Percentiles rank a stretch among this genome's conserved stretches.
Conservation (phyloP, 2,888 invertebrate genomes). For the Agrotis segetum region DNA sequence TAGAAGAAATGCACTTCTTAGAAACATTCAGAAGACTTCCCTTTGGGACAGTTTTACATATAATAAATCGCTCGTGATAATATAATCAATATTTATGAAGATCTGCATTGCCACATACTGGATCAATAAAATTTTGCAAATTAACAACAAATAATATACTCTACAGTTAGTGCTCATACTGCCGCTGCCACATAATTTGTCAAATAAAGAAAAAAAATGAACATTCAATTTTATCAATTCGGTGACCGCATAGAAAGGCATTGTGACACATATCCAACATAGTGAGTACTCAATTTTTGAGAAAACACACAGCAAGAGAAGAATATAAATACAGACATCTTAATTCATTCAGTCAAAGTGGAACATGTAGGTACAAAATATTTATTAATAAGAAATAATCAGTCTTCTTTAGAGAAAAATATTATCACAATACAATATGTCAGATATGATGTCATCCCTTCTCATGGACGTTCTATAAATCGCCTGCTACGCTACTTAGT, state of each 20-base stretch:
- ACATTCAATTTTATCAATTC: constrained; percentile 81
- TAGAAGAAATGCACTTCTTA: constrained; percentile 97
- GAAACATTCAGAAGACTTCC: constrained; percentile 97
- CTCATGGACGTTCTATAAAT: constrained; percentile 91
- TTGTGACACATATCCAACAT: constrained; percentile 91
- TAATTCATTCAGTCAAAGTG: constrained; percentile 90
- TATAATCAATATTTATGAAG: constrained; percentile 87
- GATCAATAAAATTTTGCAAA: constrained; percentile 90
- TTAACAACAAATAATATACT: constrained; percentile 88
- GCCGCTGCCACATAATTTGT: constrained; percentile 89
- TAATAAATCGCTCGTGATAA: constrained; percentile 84
- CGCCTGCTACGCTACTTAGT: constrained; percentile 91
- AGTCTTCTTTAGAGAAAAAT: constrained; percentile 91
- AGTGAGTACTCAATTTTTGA: constrained; percentile 87
- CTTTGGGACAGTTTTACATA: constrained; percentile 88
- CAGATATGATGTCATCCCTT: constrained; percentile 92
- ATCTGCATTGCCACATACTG: constrained; percentile 91
- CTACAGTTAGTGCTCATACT: constrained; percentile 82
- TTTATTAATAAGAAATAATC: constrained; percentile 91
- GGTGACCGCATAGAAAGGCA: constrained; percentile 90
- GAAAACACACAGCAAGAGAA: constrained; percentile 85
- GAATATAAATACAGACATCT: constrained; percentile 89
- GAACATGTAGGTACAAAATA: constrained; percentile 90
- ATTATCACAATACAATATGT: constrained; percentile 91
- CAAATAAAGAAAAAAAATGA: constrained; percentile 87